These are phyloP conservation scores for Xylota sylvarum DNA, from an alignment of 2,888 invertebrate species.

Conservation along the genomic window DNA sequence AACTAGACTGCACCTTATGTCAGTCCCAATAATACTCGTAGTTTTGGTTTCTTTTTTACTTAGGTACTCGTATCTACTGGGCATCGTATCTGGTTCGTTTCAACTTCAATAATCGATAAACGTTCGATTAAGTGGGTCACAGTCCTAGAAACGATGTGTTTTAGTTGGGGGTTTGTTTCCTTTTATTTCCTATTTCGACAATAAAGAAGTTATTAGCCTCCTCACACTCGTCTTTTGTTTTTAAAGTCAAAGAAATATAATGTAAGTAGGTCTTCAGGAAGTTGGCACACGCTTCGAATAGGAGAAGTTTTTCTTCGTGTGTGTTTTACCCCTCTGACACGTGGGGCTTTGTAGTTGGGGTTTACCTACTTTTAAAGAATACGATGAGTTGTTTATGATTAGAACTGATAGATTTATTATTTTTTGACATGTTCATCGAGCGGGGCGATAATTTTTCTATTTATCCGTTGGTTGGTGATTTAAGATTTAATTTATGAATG, in stretches of 20 bases:
- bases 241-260: not conserved
- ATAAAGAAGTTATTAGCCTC: slow-evolving; percentile 3
- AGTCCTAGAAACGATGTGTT: slow-evolving; percentile 55
- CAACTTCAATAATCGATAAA: slow-evolving; percentile 35
- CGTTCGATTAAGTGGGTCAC: slow-evolving; percentile 58
- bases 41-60: not conserved
- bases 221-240: not conserved
- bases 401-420: not conserved
- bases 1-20: not conserved
- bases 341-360: not conserved
- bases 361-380: not conserved
- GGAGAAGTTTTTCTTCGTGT: not conserved
- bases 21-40: not conserved
- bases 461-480: not conserved
- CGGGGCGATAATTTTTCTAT: not conserved
- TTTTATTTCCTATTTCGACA: slow-evolving; percentile 2
- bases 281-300: not conserved
- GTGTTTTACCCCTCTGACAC: not conserved
- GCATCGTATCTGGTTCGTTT: not conserved
- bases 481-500: not conserved
- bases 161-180: slow-evolving; percentile 8
- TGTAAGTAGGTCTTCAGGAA: not conserved
- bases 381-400: not conserved
- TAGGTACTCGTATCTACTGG: not conserved
- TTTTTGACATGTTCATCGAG: not conserved